These are phyloP conservation scores for Tenthredo notha DNA, from an alignment of 2,888 invertebrate species.

Conservation along the genomic window DNA sequence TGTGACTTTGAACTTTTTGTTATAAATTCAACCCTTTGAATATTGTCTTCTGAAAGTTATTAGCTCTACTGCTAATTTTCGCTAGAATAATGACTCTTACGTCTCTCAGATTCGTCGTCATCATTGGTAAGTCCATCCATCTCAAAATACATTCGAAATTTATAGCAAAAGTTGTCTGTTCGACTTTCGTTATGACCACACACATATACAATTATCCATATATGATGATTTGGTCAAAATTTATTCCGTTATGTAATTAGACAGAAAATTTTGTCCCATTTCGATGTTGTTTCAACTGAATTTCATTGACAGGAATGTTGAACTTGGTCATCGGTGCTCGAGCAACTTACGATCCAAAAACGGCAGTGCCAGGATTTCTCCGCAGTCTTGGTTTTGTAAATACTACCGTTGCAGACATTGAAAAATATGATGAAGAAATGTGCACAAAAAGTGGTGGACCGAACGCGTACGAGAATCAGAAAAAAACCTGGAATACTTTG, in stretches of 20 bases:
- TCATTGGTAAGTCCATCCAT: not conserved
- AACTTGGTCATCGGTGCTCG: not conserved
- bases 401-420: not conserved
- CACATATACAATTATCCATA: too few species aligned
- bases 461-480: not conserved
- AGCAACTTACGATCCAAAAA: too few species aligned
- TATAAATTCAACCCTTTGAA: not conserved
- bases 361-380: not conserved
- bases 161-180: not conserved
- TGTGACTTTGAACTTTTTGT: not conserved
- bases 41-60: not conserved
- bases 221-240: not conserved
- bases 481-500: not conserved
- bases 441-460: not conserved
- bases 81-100: not conserved
- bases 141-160: not conserved
- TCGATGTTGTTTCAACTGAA: not conserved
- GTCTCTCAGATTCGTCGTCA: not conserved
- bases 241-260: not conserved
- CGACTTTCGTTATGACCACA: too few species aligned
- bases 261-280: not conserved
- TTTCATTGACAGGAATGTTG: not conserved
- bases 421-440: slow-evolving; percentile 3
- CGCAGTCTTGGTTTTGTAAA: not conserved
- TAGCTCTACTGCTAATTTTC: not conserved